These are phyloP conservation scores for Eudasyphora cyanicolor DNA, from an alignment of 2,888 invertebrate species.

Conservation along the genomic window DNA sequence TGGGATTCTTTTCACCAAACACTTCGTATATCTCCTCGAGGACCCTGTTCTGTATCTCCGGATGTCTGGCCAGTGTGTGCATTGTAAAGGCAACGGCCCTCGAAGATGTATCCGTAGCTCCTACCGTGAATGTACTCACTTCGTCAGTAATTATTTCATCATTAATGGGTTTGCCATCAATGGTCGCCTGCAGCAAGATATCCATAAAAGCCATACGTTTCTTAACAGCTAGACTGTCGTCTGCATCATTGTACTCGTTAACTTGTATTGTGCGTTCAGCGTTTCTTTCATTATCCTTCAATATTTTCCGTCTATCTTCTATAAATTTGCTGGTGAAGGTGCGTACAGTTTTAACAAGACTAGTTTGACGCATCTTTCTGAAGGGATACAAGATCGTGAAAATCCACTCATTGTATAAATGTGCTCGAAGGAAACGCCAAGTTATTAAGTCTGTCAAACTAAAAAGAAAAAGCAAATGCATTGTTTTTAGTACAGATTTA, in stretches of 20 bases:
- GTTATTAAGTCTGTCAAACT: conserved; percentile 72
- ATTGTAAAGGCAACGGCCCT: conserved; percentile 74
- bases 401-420: conserved; percentile 70
- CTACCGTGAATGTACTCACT: conserved; percentile 83
- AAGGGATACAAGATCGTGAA: conserved; percentile 70
- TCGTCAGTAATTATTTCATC: conserved; percentile 84
- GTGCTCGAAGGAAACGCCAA: conserved; percentile 72
- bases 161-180: conserved; percentile 82
- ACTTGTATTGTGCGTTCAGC: no score
- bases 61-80: conserved; percentile 72
- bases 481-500: no score
- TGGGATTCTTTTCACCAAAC: not conserved
- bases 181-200: conserved; percentile 82
- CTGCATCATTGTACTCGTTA: not conserved
- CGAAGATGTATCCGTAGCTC: conserved; percentile 79
- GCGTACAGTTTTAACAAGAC: conserved; percentile 72
- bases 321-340: conserved; percentile 75
- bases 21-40: conserved; percentile 72
- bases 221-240: conserved; percentile 81
- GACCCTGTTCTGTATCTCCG: conserved; percentile 72
- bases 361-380: conserved; percentile 69
- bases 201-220: conserved; percentile 85
- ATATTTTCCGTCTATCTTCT: conserved; percentile 69
- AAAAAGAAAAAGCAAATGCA: no score
- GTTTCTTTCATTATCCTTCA: conserved; percentile 57